These are phyloP conservation scores for Haliclystus octoradiatus DNA, from an alignment of 30 jellyfish, hydroid and myxozoan genomes.

Conservation along the genomic window DNA sequence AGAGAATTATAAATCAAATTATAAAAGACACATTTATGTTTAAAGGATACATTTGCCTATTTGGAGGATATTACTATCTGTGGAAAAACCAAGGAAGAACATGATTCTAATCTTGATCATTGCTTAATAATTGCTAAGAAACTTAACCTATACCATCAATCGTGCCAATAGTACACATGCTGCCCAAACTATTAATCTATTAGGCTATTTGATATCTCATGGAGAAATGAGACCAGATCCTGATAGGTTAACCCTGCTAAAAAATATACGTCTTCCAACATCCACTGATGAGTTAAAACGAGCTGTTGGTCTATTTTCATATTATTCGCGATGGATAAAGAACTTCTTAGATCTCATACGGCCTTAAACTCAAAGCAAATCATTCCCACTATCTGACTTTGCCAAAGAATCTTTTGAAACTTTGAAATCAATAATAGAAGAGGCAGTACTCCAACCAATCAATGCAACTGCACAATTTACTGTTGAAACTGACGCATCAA, in stretches of 20 bases:
- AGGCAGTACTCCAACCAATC: constrained; percentile 25
- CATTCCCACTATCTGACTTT: constrained; percentile 8
- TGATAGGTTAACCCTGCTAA: too few relatives aligned
- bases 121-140: constrained; percentile 13
- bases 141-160: constrained; percentile 8
- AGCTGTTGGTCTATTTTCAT: too few relatives aligned
- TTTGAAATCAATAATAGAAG: too few relatives aligned
- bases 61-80: constrained; percentile 29
- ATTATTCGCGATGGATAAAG: constrained; percentile 22
- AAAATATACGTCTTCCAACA: constrained; percentile 25
- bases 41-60: constrained; percentile 34
- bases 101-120: constrained; percentile 1
- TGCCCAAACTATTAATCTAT: neutral
- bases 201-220: constrained; percentile 16
- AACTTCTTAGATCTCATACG: constrained; percentile 20
- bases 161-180: neutral
- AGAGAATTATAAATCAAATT: too few relatives aligned
- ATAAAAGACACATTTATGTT: too few relatives aligned
- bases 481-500: too few relatives aligned
- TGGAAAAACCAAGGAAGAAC: too few relatives aligned
- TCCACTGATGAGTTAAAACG: too few relatives aligned
- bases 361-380: constrained; percentile 5
- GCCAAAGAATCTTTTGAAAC: constrained; percentile 21
- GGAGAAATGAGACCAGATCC: constrained; percentile 25
- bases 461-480: constrained; percentile 54